Evolutionary conservation across 2,888 invertebrate genomes (phyloP).

Genomic region (Hemithea aestivaria): DNA sequence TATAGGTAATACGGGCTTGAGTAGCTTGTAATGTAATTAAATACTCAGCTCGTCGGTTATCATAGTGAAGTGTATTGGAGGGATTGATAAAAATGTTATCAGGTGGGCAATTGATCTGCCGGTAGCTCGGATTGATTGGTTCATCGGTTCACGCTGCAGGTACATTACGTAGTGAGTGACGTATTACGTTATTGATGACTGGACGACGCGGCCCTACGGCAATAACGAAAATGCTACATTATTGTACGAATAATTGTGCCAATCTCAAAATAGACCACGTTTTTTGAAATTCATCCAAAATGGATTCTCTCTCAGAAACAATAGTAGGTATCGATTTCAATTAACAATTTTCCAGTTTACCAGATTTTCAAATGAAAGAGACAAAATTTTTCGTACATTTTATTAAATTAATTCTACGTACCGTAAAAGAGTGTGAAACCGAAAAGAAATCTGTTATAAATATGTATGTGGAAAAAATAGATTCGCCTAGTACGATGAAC

Average conservation of each 20-base stretch:
- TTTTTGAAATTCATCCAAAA: too few species aligned
- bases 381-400: slow-evolving; percentile 24
- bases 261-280: slow-evolving; percentile 18
- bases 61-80: slow-evolving; percentile 25
- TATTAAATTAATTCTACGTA: slow-evolving; percentile 18
- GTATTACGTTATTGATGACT: too few species aligned
- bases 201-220: too few species aligned
- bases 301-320: too few species aligned
- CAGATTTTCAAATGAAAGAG: slow-evolving; percentile 6
- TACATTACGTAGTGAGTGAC: too few species aligned
- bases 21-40: slow-evolving; percentile 7
- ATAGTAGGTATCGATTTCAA: too few species aligned
- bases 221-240: too few species aligned
- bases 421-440: slow-evolving; percentile 7
- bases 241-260: slow-evolving; percentile 36
- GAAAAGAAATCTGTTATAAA: slow-evolving; percentile 1
- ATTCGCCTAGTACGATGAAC: slow-evolving; percentile 13
- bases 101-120: slow-evolving; percentile 24
- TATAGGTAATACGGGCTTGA: background rate
- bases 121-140: slow-evolving; percentile 20
- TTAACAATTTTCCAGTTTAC: too few species aligned
- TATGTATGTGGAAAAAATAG: slow-evolving; percentile 6
- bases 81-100: slow-evolving; percentile 33
- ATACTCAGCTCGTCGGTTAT: slow-evolving; percentile 16
- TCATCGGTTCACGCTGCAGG: background rate